Evolutionary conservation across 2,888 invertebrate genomes (phyloP).

Genomic region (Amiota minor): DNA sequence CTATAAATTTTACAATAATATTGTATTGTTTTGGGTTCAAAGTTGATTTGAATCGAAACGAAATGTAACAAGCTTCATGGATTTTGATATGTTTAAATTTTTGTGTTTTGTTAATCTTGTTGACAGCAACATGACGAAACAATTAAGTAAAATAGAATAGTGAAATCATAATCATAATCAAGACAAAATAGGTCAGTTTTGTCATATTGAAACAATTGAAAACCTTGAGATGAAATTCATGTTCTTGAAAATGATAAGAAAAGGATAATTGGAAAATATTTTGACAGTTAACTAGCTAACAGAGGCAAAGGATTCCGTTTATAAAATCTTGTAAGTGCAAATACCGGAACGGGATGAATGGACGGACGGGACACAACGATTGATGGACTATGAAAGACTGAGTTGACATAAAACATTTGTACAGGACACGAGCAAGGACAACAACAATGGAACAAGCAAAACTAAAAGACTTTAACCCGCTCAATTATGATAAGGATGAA

Average conservation of each 20-base stretch:
- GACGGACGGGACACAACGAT: background rate
- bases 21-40: too few species aligned
- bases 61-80: too few species aligned
- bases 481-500: constrained; percentile 26
- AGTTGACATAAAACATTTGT: background rate
- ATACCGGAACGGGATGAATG: constrained; percentile 14
- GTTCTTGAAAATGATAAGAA: background rate
- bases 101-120: too few species aligned
- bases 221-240: too few species aligned
- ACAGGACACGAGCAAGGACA: constrained; percentile 1
- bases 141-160: too few species aligned
- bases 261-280: constrained; percentile 13
- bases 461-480: constrained; percentile 11
- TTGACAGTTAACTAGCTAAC: constrained; percentile 9
- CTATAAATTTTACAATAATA: too few species aligned
- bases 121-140: too few species aligned
- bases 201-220: too few species aligned
- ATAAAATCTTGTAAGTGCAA: constrained; percentile 15
- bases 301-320: background rate
- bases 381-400: background rate
- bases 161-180: too few species aligned
- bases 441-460: background rate
- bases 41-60: too few species aligned
- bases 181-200: too few species aligned
- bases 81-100: too few species aligned